Evolutionary conservation across 2,113 vertebrate species (phyloP).

Genomic region (Chaetops frenatus): DNA sequence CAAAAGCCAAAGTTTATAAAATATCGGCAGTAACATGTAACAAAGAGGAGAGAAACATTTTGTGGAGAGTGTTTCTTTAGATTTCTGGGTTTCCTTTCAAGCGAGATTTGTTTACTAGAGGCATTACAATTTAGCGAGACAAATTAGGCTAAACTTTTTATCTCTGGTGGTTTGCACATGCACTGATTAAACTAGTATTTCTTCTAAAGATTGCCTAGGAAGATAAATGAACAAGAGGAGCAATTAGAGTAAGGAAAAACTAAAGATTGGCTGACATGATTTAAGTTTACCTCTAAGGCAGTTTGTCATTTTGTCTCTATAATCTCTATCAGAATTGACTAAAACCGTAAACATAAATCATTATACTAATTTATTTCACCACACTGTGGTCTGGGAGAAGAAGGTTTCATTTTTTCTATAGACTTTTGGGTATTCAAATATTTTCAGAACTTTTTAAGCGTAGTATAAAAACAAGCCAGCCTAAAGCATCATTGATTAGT

Average conservation of each 20-base stretch:
- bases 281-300: slow-evolving; percentile 81
- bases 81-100: slow-evolving; percentile 72
- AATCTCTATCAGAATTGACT: slow-evolving; percentile 90
- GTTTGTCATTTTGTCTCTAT: slow-evolving; percentile 88
- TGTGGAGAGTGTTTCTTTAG: slow-evolving; percentile 62
- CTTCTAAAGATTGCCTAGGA: slow-evolving; percentile 82
- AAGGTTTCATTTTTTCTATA: slow-evolving; percentile 74
- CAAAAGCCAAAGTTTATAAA: background rate
- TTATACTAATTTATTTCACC: slow-evolving; percentile 88
- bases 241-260: slow-evolving; percentile 88
- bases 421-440: slow-evolving; percentile 69
- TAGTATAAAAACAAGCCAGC: background rate
- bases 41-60: slow-evolving; percentile 38
- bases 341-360: slow-evolving; percentile 88
- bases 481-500: slow-evolving; percentile 66
- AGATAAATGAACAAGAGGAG: slow-evolving; percentile 84
- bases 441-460: slow-evolving; percentile 67
- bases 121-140: slow-evolving; percentile 82
- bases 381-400: slow-evolving; percentile 69
- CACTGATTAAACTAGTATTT: slow-evolving; percentile 86
- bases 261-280: slow-evolving; percentile 88
- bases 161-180: slow-evolving; percentile 80
- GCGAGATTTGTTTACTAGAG: slow-evolving; percentile 78
- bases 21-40: background rate
- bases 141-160: slow-evolving; percentile 87